Evolutionary conservation across 2,797 vertebrate species (phyloP), one percentile per base, ranked within the genome.

Genomic region (Eurystomus glaucurus): DNA sequence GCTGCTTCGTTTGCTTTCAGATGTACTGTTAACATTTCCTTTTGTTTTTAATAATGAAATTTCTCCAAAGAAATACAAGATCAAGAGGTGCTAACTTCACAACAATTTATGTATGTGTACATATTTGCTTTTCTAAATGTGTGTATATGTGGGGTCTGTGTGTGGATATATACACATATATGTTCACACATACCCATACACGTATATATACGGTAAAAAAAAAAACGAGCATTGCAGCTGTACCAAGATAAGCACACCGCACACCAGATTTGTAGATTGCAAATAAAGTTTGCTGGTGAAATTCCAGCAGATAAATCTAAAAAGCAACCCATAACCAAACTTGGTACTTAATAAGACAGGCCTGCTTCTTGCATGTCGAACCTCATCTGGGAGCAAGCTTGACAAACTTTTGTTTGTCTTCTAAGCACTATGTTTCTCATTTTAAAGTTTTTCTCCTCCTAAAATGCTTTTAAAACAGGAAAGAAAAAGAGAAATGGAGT

Each of bases 161-260:
- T 5, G 7, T 19, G 10, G 48, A 8, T 35, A 62, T 12, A 58
- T 2, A 58, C 1, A 22, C 1, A 22, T 2, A 14, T 33, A 41
- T 33, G 21, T 13, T 23, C 6, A 69, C 14, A 15, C 18, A 62
- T 28, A 14, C 9, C 39, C 9, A 26, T 20, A 39, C 6, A 55
- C 3, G 14, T 18, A 43, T 51, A 52, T 3, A 45, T 2, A 39
- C 1, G 3, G 7, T 28, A 80, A 86, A 45, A 82, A 80, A 82
- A 80, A 33, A 43, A 43, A 13, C 41, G 20, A 80, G 14, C 19
- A 78, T 3, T 65, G 64, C 35, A 78, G 46, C 31, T 85, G 21
- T 48, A 61, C 20, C 18, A 18, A 71, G 26, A 11, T 25, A 57
- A 50, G 21, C 17, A 16, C 37, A 43, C 4, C 19, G n/a, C 20